Percentiles rank a stretch among this genome's conserved stretches.
Conservation (phyloP, 2,888 invertebrate species). For the Autographa pulchrina region DNA sequence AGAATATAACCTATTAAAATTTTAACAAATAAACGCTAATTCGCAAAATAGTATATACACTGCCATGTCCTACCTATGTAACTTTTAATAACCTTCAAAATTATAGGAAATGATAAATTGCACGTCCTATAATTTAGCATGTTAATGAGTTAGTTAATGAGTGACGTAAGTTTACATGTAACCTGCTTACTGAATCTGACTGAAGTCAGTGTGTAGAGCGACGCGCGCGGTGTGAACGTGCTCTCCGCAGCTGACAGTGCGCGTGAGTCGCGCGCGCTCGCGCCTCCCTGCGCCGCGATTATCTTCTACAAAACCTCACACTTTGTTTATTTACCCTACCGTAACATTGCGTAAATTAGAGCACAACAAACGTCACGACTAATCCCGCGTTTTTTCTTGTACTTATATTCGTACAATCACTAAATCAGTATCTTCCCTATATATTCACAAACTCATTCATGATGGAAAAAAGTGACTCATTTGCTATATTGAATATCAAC, state of each 20-base stretch:
- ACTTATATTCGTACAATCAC: constrained; percentile 4
- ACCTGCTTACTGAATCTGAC: constrained; percentile 45
- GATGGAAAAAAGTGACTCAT: constrained; percentile 81
- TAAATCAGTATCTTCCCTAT: constrained; percentile 1
- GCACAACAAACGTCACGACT: constrained; percentile 31
- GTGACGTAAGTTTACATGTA: constrained; percentile 65
- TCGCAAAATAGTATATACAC: neutral
- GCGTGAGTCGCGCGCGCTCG: constrained; percentile 56
- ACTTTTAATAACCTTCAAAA: neutral
- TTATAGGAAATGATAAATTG: constrained; percentile 1
- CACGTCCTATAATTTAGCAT: constrained; percentile 33
- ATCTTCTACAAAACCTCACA: constrained; percentile 13
- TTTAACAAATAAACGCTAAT: too few species aligned
- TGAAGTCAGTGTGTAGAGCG: constrained; percentile 61
- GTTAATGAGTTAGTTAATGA: constrained; percentile 58
- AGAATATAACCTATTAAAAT: too few species aligned
- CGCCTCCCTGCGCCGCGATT: constrained; percentile 34
- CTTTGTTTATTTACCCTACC: constrained; percentile 28
- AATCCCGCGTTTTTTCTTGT: constrained; percentile 34
- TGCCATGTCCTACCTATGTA: neutral
- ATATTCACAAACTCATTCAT: constrained; percentile 25
- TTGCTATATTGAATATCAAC: constrained; percentile 80
- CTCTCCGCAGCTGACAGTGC: constrained; percentile 61
- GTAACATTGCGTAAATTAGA: constrained; percentile 21
- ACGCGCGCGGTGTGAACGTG: constrained; percentile 74